Conservation (phyloP, 2,888 invertebrate species). For the Notodonta dromedarius region DNA sequence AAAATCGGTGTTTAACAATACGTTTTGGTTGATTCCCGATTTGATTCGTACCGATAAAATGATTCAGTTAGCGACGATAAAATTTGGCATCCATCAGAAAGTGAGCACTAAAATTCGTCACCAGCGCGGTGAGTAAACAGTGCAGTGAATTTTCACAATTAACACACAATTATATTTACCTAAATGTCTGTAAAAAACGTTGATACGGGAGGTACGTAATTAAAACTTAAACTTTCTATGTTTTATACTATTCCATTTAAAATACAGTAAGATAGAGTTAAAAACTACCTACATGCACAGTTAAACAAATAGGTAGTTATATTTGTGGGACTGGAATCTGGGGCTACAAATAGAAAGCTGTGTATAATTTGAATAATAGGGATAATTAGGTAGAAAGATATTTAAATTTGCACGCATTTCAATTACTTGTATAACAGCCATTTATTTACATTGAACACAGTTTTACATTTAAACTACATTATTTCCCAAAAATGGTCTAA, state of each 20-base stretch:
- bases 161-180: slow-evolving; percentile 23
- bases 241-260: too few species aligned
- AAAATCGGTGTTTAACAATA: slow-evolving; percentile 47
- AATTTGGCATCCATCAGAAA: slow-evolving; percentile 85
- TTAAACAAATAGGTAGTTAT: background rate
- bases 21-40: slow-evolving; percentile 40
- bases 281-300: background rate
- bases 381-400: too few species aligned
- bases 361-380: too few species aligned
- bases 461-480: too few species aligned
- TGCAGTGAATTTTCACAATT: slow-evolving; percentile 67
- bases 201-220: slow-evolving; percentile 44
- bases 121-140: slow-evolving; percentile 81
- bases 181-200: slow-evolving; percentile 31
- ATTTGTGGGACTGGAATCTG: background rate
- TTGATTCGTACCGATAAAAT: slow-evolving; percentile 66
- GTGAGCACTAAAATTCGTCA: slow-evolving; percentile 78
- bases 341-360: background rate
- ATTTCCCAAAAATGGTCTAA: background rate
- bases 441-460: too few species aligned
- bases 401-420: background rate
- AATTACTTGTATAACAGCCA: too few species aligned
- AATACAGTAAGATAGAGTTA: too few species aligned
- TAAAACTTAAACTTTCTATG: background rate
- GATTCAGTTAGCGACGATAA: slow-evolving; percentile 87